Evolutionary conservation across 2,113 vertebrate genomes (phyloP).

Genomic region (Psittacula cyanocephala): DNA sequence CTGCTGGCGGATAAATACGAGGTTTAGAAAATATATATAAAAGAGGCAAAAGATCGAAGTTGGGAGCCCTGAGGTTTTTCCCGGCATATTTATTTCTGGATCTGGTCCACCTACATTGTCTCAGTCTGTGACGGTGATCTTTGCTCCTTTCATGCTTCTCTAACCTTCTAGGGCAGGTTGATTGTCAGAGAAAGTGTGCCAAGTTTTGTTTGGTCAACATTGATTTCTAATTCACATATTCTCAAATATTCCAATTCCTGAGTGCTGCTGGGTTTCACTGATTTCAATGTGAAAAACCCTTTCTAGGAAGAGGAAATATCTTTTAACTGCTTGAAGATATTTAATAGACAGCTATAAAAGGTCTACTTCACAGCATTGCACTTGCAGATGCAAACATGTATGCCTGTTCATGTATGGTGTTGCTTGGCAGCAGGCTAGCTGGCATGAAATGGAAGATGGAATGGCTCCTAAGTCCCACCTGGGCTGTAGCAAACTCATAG

Average conservation of each 20-base stretch:
- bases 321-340: neutral
- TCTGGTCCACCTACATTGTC: neutral
- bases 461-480: neutral
- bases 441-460: neutral
- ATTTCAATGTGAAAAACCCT: neutral
- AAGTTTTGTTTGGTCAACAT: neutral
- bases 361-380: neutral
- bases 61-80: neutral
- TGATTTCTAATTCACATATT: neutral
- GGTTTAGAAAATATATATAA: neutral
- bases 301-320: neutral
- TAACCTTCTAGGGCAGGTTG: neutral
- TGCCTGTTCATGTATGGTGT: neutral
- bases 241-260: neutral
- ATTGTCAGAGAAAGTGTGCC: neutral
- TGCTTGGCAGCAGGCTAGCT: constrained; percentile 4
- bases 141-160: neutral
- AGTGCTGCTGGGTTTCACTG: neutral
- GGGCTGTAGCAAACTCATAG: neutral
- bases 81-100: neutral
- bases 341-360: neutral
- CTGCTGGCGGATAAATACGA: neutral
- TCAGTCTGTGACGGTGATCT: neutral
- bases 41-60: neutral
- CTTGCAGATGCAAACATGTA: neutral